Percentiles rank a stretch among this genome's conserved stretches.
phyloP scores from a whole-genome alignment of 2,113 vertebrate genomes.

The Dipodomys spectabilis region DNA sequence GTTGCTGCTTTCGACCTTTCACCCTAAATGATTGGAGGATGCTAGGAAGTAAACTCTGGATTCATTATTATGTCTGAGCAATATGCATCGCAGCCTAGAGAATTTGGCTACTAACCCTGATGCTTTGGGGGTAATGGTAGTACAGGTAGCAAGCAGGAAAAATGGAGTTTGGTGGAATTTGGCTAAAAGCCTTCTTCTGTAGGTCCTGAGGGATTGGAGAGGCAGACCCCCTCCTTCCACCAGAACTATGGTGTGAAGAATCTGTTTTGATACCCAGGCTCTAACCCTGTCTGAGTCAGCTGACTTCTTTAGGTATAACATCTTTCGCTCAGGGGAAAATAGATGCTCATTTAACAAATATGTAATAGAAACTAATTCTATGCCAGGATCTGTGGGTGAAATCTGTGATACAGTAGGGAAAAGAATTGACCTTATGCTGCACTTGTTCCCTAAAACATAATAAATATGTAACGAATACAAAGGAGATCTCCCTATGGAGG shows the following conservation, averaged over 20 bases:
- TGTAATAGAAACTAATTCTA: background rate
- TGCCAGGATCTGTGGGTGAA: background rate
- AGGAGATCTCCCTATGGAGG: background rate
- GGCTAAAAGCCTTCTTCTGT: background rate
- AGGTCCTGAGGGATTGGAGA: background rate
- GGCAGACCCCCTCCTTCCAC: background rate
- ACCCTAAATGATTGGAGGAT: background rate
- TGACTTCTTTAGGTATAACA: background rate
- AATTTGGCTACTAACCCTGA: background rate
- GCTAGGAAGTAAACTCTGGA: background rate
- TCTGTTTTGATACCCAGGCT: background rate
- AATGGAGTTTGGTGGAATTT: background rate
- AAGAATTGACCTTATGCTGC: background rate
- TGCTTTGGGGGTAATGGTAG: background rate
- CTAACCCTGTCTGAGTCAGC: no score
- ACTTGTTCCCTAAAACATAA: background rate
- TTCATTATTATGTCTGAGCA: background rate
- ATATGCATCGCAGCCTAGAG: background rate
- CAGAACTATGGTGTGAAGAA: background rate
- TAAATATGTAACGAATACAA: background rate
- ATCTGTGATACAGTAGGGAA: background rate
- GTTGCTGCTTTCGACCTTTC: background rate
- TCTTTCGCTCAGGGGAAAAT: background rate
- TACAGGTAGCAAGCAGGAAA: background rate
- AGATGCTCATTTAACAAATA: conserved; percentile 10